Evolutionary conservation across 1,140 invertebrate species (phyloP), one percentile per base, ranked within the genome.

Genomic region (Berghia stephanieae): DNA sequence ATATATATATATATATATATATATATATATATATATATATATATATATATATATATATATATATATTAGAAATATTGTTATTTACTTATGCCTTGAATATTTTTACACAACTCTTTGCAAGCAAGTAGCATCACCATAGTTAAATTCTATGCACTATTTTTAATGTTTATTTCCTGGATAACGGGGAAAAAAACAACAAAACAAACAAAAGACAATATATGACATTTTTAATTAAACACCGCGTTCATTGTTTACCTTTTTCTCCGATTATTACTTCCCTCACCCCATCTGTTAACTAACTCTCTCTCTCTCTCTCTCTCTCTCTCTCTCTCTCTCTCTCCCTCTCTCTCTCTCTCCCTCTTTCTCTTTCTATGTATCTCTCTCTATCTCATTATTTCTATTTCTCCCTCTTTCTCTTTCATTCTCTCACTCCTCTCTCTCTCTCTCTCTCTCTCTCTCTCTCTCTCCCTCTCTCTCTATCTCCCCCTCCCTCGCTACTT

Each of bases 231-330:
- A n/a, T n/a, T n/a, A n/a, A n/a, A n/a, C n/a, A n/a, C n/a, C 55
- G 5, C 55, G 5, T 31, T 6, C 55, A 6, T 31, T 6, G n/a
- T 60, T 31, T 60, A n/a, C 34, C 55, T 60, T 31, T 60, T 31
- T 60, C 55, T 60, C 55, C 34, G n/a, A 6, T 4, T 60, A n/a
- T 60, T 31, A 6, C 55, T 60, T 2, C 57, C 36, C 57, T 60
- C 57, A 27, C 57, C 36, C 57, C 36, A 24, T 60, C 57, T 60
- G 24, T 10, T 34, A 0, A 24, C 57, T 10, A 1, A 27, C 57
- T 60, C 57, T 60, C 57, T 60, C 57, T 60, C 57, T 60, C 57
- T 60, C 57, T 60, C 57, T 49, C 44, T 72, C 42, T 43, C 69
- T 43, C 69, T 44, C n/a, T 44, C 36, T 44, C 69, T 44, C 42